Evolutionary conservation across 2,113 vertebrate genomes (phyloP), one percentile per base, ranked within the genome.

Genomic region (Vulpes ferrilata): DNA sequence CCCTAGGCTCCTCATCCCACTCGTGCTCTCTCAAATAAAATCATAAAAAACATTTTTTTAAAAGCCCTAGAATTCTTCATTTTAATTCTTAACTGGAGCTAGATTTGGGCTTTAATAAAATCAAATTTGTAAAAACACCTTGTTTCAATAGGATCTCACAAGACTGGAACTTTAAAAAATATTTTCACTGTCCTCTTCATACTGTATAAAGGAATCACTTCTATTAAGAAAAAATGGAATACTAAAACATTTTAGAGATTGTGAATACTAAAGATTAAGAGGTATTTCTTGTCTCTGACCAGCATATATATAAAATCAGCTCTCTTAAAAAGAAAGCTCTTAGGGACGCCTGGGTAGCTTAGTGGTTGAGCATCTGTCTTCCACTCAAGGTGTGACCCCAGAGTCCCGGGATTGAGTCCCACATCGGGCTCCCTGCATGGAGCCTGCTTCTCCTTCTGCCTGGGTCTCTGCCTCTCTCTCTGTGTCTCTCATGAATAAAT

Each of bases 71-170:
- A 62, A 62, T 62, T 62, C 60, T 55, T 51, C n/a, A 27, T 93
- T 94, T 82, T 82, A 87, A 73, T 74, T 89, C 19, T 57, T 94
- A n/a, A 79, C 27, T 48, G 43, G 43, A 83, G n/a, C 25, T 76
- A 76, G 60, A 60, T 86, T 55, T 79, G 73, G 23, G 71, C 38
- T 87, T 80, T 69, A 79, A 38, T 73, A 81, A 87, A 92, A 64
- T 67, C 62, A 71, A 69, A 60, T 71, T 17, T 35, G 3, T 89
- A 59, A 89, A 64, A 67, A 76, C 25, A 11, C n/a, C 35, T 74
- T 94, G 43, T 94, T 79, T 59, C 59, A 67, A 59, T 12, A 57
- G 35, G 16, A 59, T 35, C 60, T 76, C 69, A 51, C 9, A 73
- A 69, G 22, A 27, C 25, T 82, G 43, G 35, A 82, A 51, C 23